These are phyloP conservation scores for Semotilus atromaculatus DNA, from an alignment of 2,797 vertebrate genomes.

Conservation along the genomic window DNA sequence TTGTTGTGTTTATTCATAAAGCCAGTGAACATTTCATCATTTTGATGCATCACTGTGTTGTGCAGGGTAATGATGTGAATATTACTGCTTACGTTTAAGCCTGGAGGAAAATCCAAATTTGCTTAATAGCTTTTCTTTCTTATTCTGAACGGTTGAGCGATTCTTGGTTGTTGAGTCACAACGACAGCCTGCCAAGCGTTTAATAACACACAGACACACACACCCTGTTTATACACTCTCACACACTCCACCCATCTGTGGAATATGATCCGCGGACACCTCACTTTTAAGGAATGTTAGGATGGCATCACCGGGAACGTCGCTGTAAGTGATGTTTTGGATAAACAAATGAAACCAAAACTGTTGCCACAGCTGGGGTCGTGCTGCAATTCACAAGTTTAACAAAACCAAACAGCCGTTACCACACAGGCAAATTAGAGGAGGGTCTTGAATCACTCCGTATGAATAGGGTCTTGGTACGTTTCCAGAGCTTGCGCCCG, in stretches of 20 bases:
- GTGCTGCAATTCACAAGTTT: conserved; percentile 5
- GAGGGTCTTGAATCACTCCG: conserved; percentile 10
- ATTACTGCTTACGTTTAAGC: conserved; percentile 9
- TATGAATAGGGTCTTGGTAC: background rate
- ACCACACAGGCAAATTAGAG: conserved; percentile 15
- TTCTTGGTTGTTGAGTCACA: conserved; percentile 41
- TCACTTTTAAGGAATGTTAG: conserved; percentile 42
- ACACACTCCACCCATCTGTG: conserved; percentile 38
- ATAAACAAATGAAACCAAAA: conserved; percentile 29
- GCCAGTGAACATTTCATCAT: conserved; percentile 5
- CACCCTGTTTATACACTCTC: conserved; percentile 11
- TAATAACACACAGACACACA: conserved; percentile 16
- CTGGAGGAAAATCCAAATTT: background rate
- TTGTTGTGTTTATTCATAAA: background rate
- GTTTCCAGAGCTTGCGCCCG: background rate
- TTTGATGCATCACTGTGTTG: conserved; percentile 1
- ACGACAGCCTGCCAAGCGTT: conserved; percentile 19
- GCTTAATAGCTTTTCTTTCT: conserved; percentile 30
- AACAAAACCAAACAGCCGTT: conserved; percentile 34
- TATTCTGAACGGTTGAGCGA: conserved; percentile 11
- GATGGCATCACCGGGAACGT: conserved; percentile 17
- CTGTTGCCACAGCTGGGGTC: conserved; percentile 22
- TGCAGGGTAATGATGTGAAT: conserved; percentile 14
- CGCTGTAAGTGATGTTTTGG: conserved; percentile 22
- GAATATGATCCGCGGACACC: background rate